phyloP scores from a whole-genome alignment of 2,797 vertebrate species.

The Thaleichthys pacificus region DNA sequence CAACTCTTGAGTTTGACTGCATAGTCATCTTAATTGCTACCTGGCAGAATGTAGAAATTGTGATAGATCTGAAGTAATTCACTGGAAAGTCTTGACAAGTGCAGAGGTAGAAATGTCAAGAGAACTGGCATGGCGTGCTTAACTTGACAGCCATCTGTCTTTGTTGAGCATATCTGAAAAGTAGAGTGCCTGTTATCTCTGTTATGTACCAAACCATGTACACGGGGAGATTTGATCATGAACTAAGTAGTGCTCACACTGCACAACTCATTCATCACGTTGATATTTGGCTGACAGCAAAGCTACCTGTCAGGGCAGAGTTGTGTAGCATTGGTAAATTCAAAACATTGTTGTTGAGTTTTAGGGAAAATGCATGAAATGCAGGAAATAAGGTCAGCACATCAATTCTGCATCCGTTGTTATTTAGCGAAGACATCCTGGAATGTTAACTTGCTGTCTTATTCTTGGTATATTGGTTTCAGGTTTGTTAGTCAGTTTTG shows the following conservation, averaged over 20 bases:
- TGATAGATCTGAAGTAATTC: slow-evolving; percentile 79
- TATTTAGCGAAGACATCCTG: slow-evolving; percentile 9
- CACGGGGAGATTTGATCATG: slow-evolving; percentile 76
- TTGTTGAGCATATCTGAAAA: slow-evolving; percentile 79
- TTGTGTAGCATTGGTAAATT: slow-evolving; percentile 47
- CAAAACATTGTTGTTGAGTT: slow-evolving; percentile 7
- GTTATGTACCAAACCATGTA: slow-evolving; percentile 76
- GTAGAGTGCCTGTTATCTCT: slow-evolving; percentile 82
- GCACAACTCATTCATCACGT: slow-evolving; percentile 64
- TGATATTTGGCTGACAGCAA: slow-evolving; percentile 56
- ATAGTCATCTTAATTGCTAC: slow-evolving; percentile 78
- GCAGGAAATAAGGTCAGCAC: not conserved
- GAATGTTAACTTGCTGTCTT: slow-evolving; percentile 15
- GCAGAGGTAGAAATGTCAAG: slow-evolving; percentile 64
- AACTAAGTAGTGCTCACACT: slow-evolving; percentile 51
- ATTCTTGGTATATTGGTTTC: slow-evolving; percentile 29
- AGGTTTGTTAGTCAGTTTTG: slow-evolving; percentile 51
- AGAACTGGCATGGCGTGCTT: slow-evolving; percentile 65
- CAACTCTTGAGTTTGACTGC: slow-evolving; percentile 63
- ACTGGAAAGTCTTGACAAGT: slow-evolving; percentile 75
- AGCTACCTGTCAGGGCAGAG: slow-evolving; percentile 26
- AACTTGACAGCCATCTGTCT: slow-evolving; percentile 83
- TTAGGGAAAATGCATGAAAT: not conserved
- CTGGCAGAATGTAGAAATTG: slow-evolving; percentile 69
- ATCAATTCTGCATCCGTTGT: not conserved